phyloP scores from a whole-genome alignment of 2,888 invertebrate species.

The Mythimna vitellina region DNA sequence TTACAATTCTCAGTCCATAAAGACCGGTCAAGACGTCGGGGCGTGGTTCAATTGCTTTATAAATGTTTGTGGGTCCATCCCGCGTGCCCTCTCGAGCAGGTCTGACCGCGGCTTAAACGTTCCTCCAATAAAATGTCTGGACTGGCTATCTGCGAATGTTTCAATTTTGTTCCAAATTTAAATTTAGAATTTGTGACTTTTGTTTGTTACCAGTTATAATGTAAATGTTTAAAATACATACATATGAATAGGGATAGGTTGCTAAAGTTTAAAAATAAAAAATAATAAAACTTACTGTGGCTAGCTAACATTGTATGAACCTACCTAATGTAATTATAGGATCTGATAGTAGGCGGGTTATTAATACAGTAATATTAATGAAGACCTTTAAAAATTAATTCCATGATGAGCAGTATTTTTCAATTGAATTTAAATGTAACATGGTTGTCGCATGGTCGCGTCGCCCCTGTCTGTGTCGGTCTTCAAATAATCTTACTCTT shows the following conservation, averaged over 20 bases:
- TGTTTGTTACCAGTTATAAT: background rate
- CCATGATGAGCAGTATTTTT: too few relatives aligned
- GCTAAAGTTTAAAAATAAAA: background rate
- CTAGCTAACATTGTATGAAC: too few relatives aligned
- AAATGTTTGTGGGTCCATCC: constrained; percentile 60
- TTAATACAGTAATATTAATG: too few relatives aligned
- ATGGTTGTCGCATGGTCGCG: too few relatives aligned
- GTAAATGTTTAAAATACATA: background rate
- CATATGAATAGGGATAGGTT: background rate
- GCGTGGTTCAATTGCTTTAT: constrained; percentile 61
- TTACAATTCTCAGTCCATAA: constrained; percentile 37
- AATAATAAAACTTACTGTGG: too few relatives aligned
- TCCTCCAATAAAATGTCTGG: constrained; percentile 30
- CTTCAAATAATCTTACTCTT: too few relatives aligned
- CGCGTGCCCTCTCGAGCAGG: constrained; percentile 36
- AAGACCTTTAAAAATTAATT: too few relatives aligned
- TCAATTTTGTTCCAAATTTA: background rate
- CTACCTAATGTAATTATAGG: too few relatives aligned
- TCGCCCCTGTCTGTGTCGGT: too few relatives aligned
- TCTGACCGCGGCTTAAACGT: constrained; percentile 41
- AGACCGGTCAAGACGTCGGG: constrained; percentile 45
- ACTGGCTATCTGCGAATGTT: constrained; percentile 1
- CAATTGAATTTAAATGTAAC: too few relatives aligned
- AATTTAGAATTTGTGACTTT: constrained; percentile 2
- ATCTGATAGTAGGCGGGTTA: too few relatives aligned